Percentiles rank a stretch among this genome's conserved stretches.
These are phyloP conservation scores for Lanius ludovicianus DNA, from an alignment of 2,113 vertebrate species.

Conservation along the genomic window DNA sequence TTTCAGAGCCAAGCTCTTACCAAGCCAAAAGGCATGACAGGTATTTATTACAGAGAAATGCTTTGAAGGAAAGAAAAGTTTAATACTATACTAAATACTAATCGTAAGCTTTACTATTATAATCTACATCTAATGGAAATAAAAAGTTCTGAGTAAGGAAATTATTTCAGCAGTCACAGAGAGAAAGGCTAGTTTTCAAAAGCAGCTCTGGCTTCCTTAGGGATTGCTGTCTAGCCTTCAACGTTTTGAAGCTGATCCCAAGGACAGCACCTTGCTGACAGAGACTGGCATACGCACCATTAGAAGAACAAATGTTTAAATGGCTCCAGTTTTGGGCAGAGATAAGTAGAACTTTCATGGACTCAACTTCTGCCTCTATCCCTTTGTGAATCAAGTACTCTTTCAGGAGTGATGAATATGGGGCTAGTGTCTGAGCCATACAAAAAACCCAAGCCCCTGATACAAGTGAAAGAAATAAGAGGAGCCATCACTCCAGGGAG, in stretches of 20 bases:
- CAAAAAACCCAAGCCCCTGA: neutral
- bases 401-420: neutral
- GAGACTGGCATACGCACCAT: neutral
- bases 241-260: neutral
- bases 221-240: neutral
- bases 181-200: neutral
- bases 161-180: neutral
- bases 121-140: neutral
- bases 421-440: neutral
- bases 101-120: neutral
- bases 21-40: neutral
- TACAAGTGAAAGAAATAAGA: neutral
- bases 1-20: neutral
- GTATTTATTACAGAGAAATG: neutral
- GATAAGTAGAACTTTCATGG: neutral
- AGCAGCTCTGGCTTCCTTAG: neutral
- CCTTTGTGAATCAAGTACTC: neutral
- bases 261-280: neutral
- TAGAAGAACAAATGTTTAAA: neutral
- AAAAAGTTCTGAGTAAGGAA: neutral
- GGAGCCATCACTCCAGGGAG: neutral
- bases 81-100: neutral
- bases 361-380: neutral
- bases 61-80: neutral
- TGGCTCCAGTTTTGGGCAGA: neutral